Percentiles rank a stretch among this genome's conserved stretches.
Evolutionary conservation across 2,113 vertebrate species (phyloP).

Genomic region (Anhinga rufa): DNA sequence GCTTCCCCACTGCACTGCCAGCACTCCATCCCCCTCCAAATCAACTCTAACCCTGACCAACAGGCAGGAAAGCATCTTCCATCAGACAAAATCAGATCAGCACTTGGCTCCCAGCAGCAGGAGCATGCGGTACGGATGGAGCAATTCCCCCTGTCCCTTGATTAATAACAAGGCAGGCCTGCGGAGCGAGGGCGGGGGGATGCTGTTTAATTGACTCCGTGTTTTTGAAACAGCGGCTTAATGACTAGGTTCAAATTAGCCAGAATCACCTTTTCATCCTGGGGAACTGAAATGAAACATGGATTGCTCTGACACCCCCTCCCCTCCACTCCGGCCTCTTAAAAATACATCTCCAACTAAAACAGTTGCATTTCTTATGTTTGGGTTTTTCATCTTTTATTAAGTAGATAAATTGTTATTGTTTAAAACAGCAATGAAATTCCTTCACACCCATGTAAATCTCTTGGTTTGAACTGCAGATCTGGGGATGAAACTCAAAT

Average conservation of each 20-base stretch:
- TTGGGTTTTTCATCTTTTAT: not conserved
- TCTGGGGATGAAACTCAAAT: not conserved
- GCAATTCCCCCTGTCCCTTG: not conserved
- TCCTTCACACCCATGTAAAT: not conserved
- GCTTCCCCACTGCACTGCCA: not conserved
- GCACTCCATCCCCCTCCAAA: not conserved
- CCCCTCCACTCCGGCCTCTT: not conserved
- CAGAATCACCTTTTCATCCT: conserved; percentile 11
- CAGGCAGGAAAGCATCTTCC: not conserved
- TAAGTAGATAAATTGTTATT: not conserved
- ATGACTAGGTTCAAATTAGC: conserved; percentile 17
- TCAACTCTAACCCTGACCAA: not conserved
- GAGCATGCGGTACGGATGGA: not conserved
- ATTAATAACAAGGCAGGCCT: not conserved
- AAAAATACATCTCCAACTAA: not conserved
- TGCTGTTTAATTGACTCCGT: not conserved
- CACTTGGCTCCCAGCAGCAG: not conserved
- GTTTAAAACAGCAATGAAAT: not conserved
- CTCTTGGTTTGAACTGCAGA: not conserved
- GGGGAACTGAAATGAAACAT: not conserved
- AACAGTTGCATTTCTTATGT: not conserved
- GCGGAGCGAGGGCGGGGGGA: not conserved
- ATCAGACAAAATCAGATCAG: not conserved
- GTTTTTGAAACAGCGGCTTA: not conserved
- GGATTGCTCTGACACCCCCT: not conserved